Base-by-base conservation (phyloP, 1,140 invertebrate species). In the Drosophila nannoptera region DNA sequence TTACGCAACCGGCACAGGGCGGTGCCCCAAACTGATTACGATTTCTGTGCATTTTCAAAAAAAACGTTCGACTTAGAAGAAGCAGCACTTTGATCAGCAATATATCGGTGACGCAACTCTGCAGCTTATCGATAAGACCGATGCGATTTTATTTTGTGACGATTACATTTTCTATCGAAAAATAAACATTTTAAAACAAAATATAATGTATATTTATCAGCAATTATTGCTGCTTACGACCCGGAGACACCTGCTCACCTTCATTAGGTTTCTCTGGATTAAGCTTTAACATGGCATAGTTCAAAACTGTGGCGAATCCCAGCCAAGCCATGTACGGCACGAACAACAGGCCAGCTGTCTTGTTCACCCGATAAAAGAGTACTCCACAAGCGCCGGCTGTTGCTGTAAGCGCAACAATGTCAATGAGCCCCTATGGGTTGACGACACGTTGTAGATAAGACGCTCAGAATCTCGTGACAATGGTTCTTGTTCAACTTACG, bases 321-420 rank as follows among this genome's bases (percentile, higher is more conserved):
- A 93, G 87, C 95, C 96, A 97, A 2, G 92, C 92, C 4, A 96
- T 81, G 86, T 97, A 97, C 0, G 96, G 96, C 38, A 95, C 53
- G 87, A 96, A 92, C 11, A 97, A 78, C 35, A 91, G 91, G 2
- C 93, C 94, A 7, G 96, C 96, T 16, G 2, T 91, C 90, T 87
- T 80, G 36, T 95, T 95, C 0, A 96, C 90, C 22, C 90, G 87
- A 64, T 92, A 92, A 89, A 97, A 97, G 0, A 92, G 80, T 2
- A 92, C 81, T 0, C 92, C 93, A 33, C 93, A 92, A 0, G 91
- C 93, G 1, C 91, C 91, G 0, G 94, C 94, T 0, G 92, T 92
- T 0, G 90, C 92, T 67, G 92, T 92, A 12, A 97, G 81, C 2
- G 92, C 90, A 12, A 92, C 56, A 94, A 94, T 70, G 38, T 96